Percentiles rank a stretch among this genome's conserved stretches.
These are phyloP conservation scores for Sylvilagus floridanus DNA, from an alignment of 2,797 vertebrate species.

Conservation along the genomic window DNA sequence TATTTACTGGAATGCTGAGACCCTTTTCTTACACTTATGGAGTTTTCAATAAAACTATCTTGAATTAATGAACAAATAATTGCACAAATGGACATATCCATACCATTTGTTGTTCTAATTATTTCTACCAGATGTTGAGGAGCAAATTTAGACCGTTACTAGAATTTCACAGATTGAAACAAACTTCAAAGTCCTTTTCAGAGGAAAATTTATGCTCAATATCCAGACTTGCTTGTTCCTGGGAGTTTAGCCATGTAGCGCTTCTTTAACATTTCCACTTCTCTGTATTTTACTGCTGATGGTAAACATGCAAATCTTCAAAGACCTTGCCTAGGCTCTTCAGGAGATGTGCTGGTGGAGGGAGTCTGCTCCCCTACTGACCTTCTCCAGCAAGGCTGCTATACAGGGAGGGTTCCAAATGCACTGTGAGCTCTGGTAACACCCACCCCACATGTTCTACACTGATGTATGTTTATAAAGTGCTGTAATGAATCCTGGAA, in stretches of 20 bases:
- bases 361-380: conserved; percentile 82
- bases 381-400: conserved; percentile 82
- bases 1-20: neutral
- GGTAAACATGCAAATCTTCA: conserved; percentile 68
- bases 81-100: neutral
- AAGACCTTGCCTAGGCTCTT: conserved; percentile 77
- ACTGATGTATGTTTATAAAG: conserved; percentile 84
- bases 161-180: conserved; percentile 77
- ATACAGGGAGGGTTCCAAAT: conserved; percentile 82
- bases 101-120: neutral
- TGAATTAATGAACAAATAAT: conserved; percentile 6
- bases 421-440: conserved; percentile 73
- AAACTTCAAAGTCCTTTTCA: conserved; percentile 74
- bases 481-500: conserved; percentile 71
- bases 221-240: conserved; percentile 34
- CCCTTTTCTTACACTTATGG: neutral
- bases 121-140: conserved; percentile 65
- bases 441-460: conserved; percentile 73
- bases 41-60: neutral
- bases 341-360: conserved; percentile 79
- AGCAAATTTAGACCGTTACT: conserved; percentile 77
- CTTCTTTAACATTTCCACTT: neutral
- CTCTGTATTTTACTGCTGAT: conserved; percentile 57
- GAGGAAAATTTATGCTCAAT: conserved; percentile 47
- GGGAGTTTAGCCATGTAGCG: conserved; percentile 43